Conservation (phyloP, 2,113 vertebrate genomes). For the Litocranius walleri region DNA sequence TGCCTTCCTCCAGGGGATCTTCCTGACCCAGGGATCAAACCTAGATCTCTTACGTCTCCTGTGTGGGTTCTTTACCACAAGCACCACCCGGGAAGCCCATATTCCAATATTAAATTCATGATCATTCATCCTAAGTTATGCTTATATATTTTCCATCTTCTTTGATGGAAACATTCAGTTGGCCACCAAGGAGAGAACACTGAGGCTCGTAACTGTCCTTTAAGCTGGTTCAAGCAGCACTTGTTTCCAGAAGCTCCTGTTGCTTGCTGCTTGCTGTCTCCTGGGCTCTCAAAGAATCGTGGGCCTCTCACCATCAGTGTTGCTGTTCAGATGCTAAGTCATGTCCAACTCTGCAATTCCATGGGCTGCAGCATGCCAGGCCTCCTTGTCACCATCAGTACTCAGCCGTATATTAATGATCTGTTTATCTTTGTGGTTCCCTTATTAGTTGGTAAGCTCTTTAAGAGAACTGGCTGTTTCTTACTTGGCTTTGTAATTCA, state of each 20-base stretch:
- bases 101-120: neutral
- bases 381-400: neutral
- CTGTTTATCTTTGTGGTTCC: neutral
- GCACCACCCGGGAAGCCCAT: neutral
- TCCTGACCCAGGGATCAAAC: neutral
- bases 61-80: neutral
- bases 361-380: neutral
- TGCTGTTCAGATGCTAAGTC: neutral
- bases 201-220: neutral
- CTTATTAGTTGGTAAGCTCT: neutral
- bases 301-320: neutral
- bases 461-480: neutral
- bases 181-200: neutral
- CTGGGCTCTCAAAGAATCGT: neutral
- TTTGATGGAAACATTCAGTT: neutral
- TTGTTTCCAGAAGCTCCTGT: neutral
- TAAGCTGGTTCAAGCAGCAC: neutral
- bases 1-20: neutral
- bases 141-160: neutral
- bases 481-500: conserved; percentile 11
- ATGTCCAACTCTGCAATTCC: neutral
- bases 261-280: neutral
- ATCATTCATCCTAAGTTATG: neutral
- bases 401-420: neutral
- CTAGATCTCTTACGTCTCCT: neutral